Evolutionary conservation across 1,140 invertebrate species (phyloP), one percentile per base, ranked within the genome.

Genomic region (Temnothorax longispinosus): DNA sequence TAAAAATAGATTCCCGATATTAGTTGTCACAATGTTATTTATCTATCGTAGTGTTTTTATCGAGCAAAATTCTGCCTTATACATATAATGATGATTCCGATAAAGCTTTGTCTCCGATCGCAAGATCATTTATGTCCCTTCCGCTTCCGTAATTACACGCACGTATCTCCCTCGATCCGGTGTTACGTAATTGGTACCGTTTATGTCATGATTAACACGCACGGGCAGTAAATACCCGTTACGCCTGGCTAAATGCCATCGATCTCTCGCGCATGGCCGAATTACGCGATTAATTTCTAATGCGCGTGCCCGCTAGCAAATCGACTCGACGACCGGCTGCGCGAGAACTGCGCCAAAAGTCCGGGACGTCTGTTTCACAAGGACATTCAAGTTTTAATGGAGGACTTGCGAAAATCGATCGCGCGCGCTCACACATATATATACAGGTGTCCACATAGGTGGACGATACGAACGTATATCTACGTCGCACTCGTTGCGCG

Each of bases 351-450:
- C 62, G 75, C 47, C 52, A 27, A 38, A 58, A 71, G 47, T 44
- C 50, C 50, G 32, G 41, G 44, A 85, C 74, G 54, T 75, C 41
- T 84, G 54, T 84, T 75, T 60, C 69, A 60, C 56, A 84, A 54
- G 41, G 38, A 75, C 54, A 60, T 65, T 72, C 56, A 76, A 87
- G 56, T 90, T 90, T 87, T 87, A 89, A 89, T 82, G 62, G 76
- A 89, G 74, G 52, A 71, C 35, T 54, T 62, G 81, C 85, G 88
- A 87, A 82, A 81, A 89, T 90, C 88, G 88, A 89, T 90, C 76
- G 32, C 75, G 32, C 69, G 21, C 6, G 13, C 27, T 8, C 54
- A 60, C 44, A 32, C 11, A 38, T 1, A 6, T 1, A 6, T 78
- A 13, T 11, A 27, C 27, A 38, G 13, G 7, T 21, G 38, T n/a